Conservation (phyloP, 2,888 invertebrate genomes). For the Gastracanthus pulcherrimus region DNA sequence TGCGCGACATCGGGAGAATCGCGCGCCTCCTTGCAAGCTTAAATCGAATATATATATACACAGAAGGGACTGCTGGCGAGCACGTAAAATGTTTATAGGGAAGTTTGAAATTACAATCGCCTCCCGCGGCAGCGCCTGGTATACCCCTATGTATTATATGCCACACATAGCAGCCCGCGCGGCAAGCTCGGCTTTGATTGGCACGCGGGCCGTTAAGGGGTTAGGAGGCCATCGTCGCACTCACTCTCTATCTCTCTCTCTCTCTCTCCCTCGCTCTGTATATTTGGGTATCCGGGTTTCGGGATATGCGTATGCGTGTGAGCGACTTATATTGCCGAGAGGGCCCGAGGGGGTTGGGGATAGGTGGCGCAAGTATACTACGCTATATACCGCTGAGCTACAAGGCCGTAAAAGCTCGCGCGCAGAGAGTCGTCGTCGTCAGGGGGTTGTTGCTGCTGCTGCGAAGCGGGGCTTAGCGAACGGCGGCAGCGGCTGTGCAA, state of each 20-base stretch:
- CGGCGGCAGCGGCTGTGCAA: not conserved
- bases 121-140: not conserved
- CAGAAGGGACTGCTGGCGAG: conserved; percentile 1
- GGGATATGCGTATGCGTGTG: not conserved
- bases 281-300: conserved; percentile 60
- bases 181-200: conserved; percentile 55
- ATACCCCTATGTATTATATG: not conserved
- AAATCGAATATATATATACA: not conserved
- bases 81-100: conserved; percentile 24
- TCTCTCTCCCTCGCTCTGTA: too few species aligned
- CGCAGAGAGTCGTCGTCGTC: too few species aligned
- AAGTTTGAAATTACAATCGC: conserved; percentile 37
- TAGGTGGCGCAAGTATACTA: too few species aligned
- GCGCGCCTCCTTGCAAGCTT: too few species aligned
- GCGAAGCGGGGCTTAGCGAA: too few species aligned
- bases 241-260: too few species aligned
- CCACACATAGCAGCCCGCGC: too few species aligned
- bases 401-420: conserved; percentile 34
- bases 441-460: not conserved
- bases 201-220: conserved; percentile 58
- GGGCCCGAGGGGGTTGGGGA: not conserved
- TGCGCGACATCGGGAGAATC: too few species aligned
- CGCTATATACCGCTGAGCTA: not conserved
- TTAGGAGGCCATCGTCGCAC: conserved; percentile 56
- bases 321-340: not conserved